Evolutionary conservation across 2,888 invertebrate genomes (phyloP), one percentile per base, ranked within the genome.

Genomic region (Panzeria rudis): DNA sequence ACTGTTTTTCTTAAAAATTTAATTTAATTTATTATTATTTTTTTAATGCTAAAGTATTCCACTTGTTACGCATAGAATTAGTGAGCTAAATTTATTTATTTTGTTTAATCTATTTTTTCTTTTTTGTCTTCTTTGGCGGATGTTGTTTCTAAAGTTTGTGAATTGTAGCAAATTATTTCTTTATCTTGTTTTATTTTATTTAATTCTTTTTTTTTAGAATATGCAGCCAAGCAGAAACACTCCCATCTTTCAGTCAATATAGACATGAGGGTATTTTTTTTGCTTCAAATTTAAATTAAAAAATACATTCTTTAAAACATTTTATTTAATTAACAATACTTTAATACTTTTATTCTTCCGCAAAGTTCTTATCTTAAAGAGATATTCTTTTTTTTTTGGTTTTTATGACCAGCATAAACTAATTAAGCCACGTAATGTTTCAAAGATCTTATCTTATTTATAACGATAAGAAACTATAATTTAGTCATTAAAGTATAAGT

Each of bases 151-250:
- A 41, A 81, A 75, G 62, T 25, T 68, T 23, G 20, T 66, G 66
- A 76, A 66, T 75, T 64, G 75, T 64, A 29, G 29, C 29, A 29
- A 29, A 29, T 29, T 29, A 5, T 52, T 35, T 35, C 6, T 35
- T 38, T 52, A 75, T 52, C 62, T 29, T 20, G 5, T 56, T 62
- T 72, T 64, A 54, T 52, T 75, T 25, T 56, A 41, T 41, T 54
- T 52, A 32, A 2, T 47, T 62, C 23, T 83, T 62, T 66, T 44
- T n/a, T 17, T 64, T 23, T 20, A 0, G n/a, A 52, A 56, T 54
- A 61, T 66, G 56, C 85, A 86, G 44, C 82, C 64, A 83, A 79
- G 75, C 82, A 72, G 61, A 82, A 85, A 62, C 78, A 79, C 78
- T 78, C 73, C 77, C 68, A 69, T 54, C 56, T 72, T 72, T 3